These are phyloP conservation scores for Tricholauxania praeusta DNA, from an alignment of 2,888 invertebrate species.

Conservation along the genomic window DNA sequence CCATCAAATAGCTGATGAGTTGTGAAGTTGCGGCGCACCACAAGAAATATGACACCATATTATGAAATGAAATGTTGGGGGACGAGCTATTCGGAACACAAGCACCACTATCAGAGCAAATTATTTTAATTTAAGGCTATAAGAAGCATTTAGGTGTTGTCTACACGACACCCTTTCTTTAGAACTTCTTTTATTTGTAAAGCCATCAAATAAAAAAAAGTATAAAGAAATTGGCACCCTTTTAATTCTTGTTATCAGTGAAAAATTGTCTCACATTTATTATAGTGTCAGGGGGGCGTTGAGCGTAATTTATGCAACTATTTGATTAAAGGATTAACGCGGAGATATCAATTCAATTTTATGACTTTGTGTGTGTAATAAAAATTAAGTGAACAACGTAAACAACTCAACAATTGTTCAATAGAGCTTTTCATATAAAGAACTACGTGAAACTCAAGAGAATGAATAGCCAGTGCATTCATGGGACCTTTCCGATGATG, in stretches of 20 bases:
- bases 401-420: no score
- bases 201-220: no score
- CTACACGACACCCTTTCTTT: constrained; percentile 2
- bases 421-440: no score
- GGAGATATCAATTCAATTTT: not conserved
- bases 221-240: no score
- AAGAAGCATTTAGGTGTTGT: constrained; percentile 18
- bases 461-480: no score
- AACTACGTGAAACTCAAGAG: no score
- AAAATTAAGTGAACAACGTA: no score
- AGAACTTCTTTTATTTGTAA: not conserved
- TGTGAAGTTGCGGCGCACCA: not conserved
- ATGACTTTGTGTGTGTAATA: no score
- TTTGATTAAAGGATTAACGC: not conserved
- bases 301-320: not conserved
- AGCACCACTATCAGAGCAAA: not conserved
- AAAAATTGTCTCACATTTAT: constrained; percentile 12
- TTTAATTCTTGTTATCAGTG: not conserved
- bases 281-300: not conserved
- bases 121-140: constrained; percentile 20
- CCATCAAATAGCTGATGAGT: constrained; percentile 5
- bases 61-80: not conserved
- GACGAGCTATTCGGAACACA: not conserved
- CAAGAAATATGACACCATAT: constrained; percentile 12
- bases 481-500: no score